phyloP scores from a whole-genome alignment of 2,888 invertebrate species.

The Cerastis rubricosa region DNA sequence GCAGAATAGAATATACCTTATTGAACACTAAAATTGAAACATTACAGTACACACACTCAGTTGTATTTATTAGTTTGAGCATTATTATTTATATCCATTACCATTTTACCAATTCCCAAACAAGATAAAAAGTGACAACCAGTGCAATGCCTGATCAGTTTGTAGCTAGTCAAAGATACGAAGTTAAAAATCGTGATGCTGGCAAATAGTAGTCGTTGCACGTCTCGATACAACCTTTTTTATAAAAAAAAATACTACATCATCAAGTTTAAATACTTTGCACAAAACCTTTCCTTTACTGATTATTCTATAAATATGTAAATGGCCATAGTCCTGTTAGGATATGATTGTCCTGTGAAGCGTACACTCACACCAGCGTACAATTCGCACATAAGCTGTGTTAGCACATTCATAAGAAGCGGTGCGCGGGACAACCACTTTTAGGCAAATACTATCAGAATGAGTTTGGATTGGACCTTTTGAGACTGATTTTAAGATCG shows the following conservation, averaged over 20 bases:
- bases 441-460: slow-evolving; percentile 31
- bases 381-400: slow-evolving; percentile 76
- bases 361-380: slow-evolving; percentile 65
- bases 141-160: background rate
- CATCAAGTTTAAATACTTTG: slow-evolving; percentile 54
- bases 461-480: slow-evolving; percentile 21
- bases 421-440: slow-evolving; percentile 68
- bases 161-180: background rate
- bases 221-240: background rate
- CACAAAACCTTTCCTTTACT: slow-evolving; percentile 46
- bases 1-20: too few relatives aligned
- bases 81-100: background rate
- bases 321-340: slow-evolving; percentile 44
- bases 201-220: background rate
- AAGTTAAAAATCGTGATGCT: background rate
- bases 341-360: slow-evolving; percentile 47
- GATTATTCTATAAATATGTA: slow-evolving; percentile 16
- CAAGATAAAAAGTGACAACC: background rate
- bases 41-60: background rate
- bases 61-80: background rate
- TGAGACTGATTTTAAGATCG: background rate
- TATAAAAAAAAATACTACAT: background rate
- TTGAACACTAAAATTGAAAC: too few relatives aligned
- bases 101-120: too few relatives aligned
- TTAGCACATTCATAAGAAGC: slow-evolving; percentile 73